phyloP scores from a whole-genome alignment of 2,797 vertebrate genomes.

The Urophycis tenuis region DNA sequence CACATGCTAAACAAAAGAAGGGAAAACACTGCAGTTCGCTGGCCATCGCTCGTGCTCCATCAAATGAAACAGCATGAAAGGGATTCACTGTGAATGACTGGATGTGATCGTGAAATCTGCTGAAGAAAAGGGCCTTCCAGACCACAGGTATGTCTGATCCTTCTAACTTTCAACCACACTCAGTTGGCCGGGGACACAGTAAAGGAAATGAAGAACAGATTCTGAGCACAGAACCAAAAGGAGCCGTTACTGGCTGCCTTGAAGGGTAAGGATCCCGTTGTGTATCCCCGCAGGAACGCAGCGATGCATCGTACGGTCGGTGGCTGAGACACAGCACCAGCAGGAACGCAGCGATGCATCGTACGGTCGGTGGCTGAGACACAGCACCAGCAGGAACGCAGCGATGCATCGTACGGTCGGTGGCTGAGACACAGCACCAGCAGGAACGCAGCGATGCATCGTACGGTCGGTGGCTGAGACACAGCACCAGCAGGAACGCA shows the following conservation, averaged over 20 bases:
- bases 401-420: constrained; percentile 19
- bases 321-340: constrained; percentile 35
- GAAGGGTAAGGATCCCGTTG: constrained; percentile 38
- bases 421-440: constrained; percentile 35
- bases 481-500: constrained; percentile 19
- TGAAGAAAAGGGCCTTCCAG: constrained; percentile 49
- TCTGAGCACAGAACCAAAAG: constrained; percentile 40
- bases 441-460: constrained; percentile 7
- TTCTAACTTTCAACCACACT: constrained; percentile 55
- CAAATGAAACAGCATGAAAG: constrained; percentile 16
- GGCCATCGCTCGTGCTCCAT: constrained; percentile 22
- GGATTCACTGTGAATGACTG: constrained; percentile 22
- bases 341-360: constrained; percentile 7
- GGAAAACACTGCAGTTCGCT: constrained; percentile 25
- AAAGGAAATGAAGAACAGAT: constrained; percentile 63
- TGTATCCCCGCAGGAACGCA: constrained; percentile 32
- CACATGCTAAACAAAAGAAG: constrained; percentile 17
- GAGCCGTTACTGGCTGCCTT: constrained; percentile 53
- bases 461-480: constrained; percentile 35
- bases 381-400: constrained; percentile 19
- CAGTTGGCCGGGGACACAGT: constrained; percentile 44
- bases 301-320: constrained; percentile 19
- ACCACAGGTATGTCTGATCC: constrained; percentile 63
- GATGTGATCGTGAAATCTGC: constrained; percentile 44
- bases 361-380: constrained; percentile 35